These are phyloP conservation scores for Montifringilla adamsi DNA, from an alignment of 2,113 vertebrate genomes.

Conservation along the genomic window DNA sequence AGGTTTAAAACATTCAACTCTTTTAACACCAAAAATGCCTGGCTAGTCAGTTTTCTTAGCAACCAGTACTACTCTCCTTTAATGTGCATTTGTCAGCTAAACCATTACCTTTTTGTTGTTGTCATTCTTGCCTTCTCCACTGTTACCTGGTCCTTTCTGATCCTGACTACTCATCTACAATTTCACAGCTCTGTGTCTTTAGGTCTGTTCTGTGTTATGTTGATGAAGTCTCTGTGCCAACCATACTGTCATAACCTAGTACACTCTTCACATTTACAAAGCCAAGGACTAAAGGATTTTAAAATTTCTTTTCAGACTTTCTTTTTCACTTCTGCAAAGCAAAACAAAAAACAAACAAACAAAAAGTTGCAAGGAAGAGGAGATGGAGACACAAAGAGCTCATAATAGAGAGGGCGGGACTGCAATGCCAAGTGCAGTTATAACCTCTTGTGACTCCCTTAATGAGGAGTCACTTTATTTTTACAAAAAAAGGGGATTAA, in stretches of 20 bases:
- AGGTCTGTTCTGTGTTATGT: background rate
- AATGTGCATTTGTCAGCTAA: background rate
- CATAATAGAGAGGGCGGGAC: background rate
- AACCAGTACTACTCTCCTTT: background rate
- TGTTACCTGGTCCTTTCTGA: background rate
- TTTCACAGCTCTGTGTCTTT: background rate
- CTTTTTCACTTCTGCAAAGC: background rate
- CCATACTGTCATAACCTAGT: background rate
- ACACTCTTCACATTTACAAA: background rate
- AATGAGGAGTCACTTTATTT: background rate
- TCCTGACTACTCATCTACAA: background rate
- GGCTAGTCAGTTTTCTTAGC: background rate
- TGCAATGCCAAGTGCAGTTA: rapidly evolving
- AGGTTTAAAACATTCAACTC: background rate
- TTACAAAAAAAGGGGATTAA: background rate
- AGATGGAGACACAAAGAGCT: background rate
- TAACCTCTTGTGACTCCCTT: background rate
- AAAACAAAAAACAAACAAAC: background rate
- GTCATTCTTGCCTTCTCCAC: background rate
- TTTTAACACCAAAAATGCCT: background rate
- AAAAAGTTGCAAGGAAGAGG: background rate
- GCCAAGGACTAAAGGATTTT: background rate
- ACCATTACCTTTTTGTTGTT: background rate
- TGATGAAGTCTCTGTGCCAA: background rate
- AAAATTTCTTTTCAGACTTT: background rate